These are phyloP conservation scores for Catocala sponsa DNA, from an alignment of 2,888 invertebrate species.

Conservation along the genomic window DNA sequence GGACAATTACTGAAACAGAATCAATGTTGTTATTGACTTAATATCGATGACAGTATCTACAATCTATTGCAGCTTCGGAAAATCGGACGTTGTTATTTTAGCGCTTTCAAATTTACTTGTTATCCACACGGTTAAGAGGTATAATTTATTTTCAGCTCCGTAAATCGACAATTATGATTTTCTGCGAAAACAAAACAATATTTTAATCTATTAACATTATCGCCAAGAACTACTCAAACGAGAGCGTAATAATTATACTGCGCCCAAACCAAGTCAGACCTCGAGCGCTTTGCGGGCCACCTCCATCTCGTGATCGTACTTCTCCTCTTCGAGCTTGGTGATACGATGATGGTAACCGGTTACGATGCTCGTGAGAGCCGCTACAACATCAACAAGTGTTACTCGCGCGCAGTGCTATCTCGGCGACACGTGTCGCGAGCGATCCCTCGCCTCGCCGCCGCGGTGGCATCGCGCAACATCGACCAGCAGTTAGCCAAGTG, in stretches of 20 bases:
- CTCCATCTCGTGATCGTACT: constrained; percentile 99
- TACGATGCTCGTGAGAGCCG: constrained; percentile 91
- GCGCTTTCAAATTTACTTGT: constrained; percentile 78
- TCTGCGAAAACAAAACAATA: constrained; percentile 84
- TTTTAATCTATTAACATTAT: constrained; percentile 82
- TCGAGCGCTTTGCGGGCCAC: constrained; percentile 98
- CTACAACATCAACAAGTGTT: constrained; percentile 87
- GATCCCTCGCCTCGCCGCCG: constrained; percentile 47
- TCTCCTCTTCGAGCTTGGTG: constrained; percentile 94
- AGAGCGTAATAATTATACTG: constrained; percentile 76
- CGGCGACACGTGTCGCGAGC: constrained; percentile 28
- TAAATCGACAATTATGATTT: constrained; percentile 73
- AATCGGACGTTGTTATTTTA: constrained; percentile 82
- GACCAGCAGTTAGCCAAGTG: constrained; percentile 73
- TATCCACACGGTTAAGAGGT: constrained; percentile 86
- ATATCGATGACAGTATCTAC: constrained; percentile 78
- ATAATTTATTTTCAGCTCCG: constrained; percentile 77
- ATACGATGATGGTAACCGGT: constrained; percentile 95
- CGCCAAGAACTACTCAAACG: constrained; percentile 84
- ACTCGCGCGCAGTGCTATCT: constrained; percentile 59
- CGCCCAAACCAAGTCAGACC: constrained; percentile 91
- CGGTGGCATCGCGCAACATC: constrained; percentile 55
- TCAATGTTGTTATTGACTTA: constrained; percentile 75
- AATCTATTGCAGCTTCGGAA: constrained; percentile 73
- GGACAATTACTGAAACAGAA: constrained; percentile 71